Evolutionary conservation across 1,140 invertebrate species (phyloP).

Genomic region (Elysia chlorotica): DNA sequence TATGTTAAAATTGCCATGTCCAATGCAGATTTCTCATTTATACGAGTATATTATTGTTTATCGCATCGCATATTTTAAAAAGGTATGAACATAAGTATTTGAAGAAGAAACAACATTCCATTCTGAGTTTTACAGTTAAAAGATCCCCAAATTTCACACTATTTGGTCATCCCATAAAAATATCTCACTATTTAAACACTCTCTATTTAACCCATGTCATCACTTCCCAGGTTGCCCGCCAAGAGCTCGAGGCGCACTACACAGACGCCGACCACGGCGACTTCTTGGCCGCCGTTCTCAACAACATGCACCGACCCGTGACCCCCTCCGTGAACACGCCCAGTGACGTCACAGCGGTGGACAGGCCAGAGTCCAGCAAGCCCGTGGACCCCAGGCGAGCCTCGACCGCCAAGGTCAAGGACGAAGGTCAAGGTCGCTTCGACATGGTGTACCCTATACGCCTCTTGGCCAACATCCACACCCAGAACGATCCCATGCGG

Average conservation of each 20-base stretch:
- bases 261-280: background rate
- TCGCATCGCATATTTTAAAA: too few relatives aligned
- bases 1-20: too few relatives aligned
- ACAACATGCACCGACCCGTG: background rate
- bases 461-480: background rate
- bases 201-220: too few relatives aligned
- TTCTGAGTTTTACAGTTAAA: too few relatives aligned
- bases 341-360: background rate
- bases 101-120: too few relatives aligned
- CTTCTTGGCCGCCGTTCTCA: background rate
- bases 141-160: too few relatives aligned
- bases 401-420: background rate
- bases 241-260: background rate
- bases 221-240: background rate
- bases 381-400: background rate
- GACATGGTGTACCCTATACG: background rate
- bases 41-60: too few relatives aligned
- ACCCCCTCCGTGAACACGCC: background rate
- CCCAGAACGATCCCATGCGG: background rate
- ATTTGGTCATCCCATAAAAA: too few relatives aligned
- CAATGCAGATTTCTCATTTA: too few relatives aligned
- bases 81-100: too few relatives aligned
- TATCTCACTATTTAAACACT: too few relatives aligned
- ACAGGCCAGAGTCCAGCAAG: background rate
- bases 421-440: background rate